These are phyloP conservation scores for Accipiter virgatus DNA, from an alignment of 2,113 vertebrate genomes.

Conservation along the genomic window DNA sequence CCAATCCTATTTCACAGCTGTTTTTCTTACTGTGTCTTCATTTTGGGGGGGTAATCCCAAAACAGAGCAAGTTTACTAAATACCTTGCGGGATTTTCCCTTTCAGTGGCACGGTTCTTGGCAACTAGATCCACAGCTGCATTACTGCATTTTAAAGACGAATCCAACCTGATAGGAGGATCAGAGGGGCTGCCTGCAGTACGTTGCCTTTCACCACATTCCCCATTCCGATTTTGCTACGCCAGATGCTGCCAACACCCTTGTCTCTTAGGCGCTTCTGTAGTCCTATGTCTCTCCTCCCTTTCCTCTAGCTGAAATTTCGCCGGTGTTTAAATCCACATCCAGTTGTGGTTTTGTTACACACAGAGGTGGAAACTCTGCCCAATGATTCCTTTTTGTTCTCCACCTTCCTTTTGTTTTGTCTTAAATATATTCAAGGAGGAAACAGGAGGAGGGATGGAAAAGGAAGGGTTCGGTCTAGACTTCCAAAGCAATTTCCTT, in stretches of 20 bases:
- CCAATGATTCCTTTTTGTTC: background rate
- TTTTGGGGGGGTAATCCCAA: background rate
- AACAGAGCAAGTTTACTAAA: background rate
- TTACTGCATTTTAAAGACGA: background rate
- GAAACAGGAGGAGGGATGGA: slow-evolving; percentile 16
- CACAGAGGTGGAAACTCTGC: slow-evolving; percentile 1
- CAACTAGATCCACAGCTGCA: background rate
- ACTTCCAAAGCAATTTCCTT: slow-evolving; percentile 64
- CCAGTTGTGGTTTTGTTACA: background rate
- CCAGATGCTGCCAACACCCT: background rate
- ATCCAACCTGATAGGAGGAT: background rate
- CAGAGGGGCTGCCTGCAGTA: background rate
- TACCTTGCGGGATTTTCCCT: background rate
- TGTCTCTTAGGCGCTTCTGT: background rate
- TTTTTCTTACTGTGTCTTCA: background rate
- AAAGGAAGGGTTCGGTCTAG: slow-evolving; percentile 56
- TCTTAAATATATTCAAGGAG: slow-evolving; percentile 5
- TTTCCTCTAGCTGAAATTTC: background rate
- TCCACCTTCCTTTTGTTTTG: slow-evolving; percentile 41
- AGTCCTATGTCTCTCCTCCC: background rate
- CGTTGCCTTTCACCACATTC: background rate
- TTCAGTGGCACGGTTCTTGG: background rate
- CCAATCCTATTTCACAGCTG: background rate
- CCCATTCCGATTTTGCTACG: background rate
- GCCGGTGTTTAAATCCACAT: background rate